These are phyloP conservation scores for Mohoua ochrocephala DNA, from an alignment of 2,113 vertebrate species.

Conservation along the genomic window DNA sequence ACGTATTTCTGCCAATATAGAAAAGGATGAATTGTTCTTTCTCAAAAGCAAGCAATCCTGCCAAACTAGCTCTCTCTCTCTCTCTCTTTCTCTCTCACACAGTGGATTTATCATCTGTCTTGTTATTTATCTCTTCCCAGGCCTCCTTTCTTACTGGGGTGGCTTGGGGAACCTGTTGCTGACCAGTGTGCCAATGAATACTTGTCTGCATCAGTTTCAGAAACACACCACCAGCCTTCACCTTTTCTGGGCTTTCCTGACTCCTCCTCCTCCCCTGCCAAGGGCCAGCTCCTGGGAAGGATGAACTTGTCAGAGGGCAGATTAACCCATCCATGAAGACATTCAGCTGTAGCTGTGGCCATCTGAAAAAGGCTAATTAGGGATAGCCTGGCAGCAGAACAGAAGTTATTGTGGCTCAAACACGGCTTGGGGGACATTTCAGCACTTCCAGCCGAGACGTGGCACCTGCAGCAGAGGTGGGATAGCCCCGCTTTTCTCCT, in stretches of 20 bases:
- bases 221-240: not conserved
- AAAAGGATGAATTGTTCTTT: not conserved
- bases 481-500: not conserved
- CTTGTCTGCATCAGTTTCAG: not conserved
- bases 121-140: not conserved
- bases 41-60: not conserved
- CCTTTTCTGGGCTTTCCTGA: not conserved
- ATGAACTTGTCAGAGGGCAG: not conserved
- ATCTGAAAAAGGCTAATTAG: not conserved
- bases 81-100: not conserved
- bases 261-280: not conserved
- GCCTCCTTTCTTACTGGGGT: not conserved
- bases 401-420: not conserved
- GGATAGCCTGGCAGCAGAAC: not conserved
- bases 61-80: not conserved
- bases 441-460: not conserved
- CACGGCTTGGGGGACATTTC: not conserved
- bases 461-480: fast-evolving
- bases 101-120: not conserved
- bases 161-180: not conserved
- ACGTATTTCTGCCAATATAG: not conserved
- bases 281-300: not conserved
- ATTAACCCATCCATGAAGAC: not conserved
- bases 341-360: not conserved
- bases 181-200: not conserved